Evolutionary conservation across 2,888 invertebrate genomes (phyloP).

Genomic region (Philaethria dido): DNA sequence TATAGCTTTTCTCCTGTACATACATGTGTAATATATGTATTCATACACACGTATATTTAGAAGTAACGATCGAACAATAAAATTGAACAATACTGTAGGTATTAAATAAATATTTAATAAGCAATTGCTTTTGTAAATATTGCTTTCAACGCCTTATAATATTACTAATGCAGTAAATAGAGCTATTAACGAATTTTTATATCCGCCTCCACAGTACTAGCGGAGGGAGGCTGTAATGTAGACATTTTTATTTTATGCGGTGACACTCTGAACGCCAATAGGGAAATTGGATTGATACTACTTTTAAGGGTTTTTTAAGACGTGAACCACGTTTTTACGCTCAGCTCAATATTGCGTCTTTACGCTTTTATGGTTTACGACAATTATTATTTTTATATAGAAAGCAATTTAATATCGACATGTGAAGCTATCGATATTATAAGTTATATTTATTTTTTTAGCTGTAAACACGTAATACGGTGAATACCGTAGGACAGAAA

Average conservation of each 20-base stretch:
- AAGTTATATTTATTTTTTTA: conserved; percentile 11
- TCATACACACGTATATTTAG: background rate
- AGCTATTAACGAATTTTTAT: conserved; percentile 77
- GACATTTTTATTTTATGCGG: conserved; percentile 80
- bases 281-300: conserved; percentile 82
- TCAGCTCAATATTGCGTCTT: conserved; percentile 71
- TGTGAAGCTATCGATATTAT: conserved; percentile 26
- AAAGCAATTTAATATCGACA: conserved; percentile 27
- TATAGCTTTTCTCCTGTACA: background rate
- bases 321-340: conserved; percentile 68
- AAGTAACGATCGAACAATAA: conserved; percentile 16
- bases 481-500: too few species aligned
- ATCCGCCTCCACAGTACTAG: conserved; percentile 54
- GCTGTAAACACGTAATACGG: background rate
- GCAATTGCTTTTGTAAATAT: conserved; percentile 36
- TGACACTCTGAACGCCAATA: conserved; percentile 77
- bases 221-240: conserved; percentile 69
- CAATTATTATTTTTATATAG: conserved; percentile 57
- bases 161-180: conserved; percentile 66
- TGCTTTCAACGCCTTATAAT: conserved; percentile 41
- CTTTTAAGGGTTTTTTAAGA: conserved; percentile 78
- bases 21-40: background rate
- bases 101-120: conserved; percentile 41
- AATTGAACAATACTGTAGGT: conserved; percentile 33
- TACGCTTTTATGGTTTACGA: conserved; percentile 54